These are phyloP conservation scores for Phataginus tricuspis DNA, from an alignment of 2,797 vertebrate species.

Conservation along the genomic window DNA sequence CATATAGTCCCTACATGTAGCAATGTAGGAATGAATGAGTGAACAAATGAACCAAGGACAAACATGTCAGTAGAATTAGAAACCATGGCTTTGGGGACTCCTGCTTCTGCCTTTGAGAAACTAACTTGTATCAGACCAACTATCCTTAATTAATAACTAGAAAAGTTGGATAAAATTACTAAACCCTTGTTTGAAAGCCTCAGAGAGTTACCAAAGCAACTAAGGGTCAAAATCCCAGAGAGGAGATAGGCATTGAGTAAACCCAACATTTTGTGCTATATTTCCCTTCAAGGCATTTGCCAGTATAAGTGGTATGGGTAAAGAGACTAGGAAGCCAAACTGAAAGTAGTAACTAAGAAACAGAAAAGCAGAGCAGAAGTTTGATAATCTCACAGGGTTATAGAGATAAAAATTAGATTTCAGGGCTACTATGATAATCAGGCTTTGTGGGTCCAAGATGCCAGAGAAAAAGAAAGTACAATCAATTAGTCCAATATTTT, in stretches of 20 bases:
- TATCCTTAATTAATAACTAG: background rate
- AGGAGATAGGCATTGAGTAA: background rate
- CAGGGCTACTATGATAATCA: slow-evolving; percentile 2
- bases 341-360: slow-evolving; percentile 38
- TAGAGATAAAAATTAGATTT: background rate
- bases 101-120: slow-evolving; percentile 13
- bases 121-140: background rate
- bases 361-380: background rate
- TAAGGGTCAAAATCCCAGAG: background rate
- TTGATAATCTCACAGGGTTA: background rate
- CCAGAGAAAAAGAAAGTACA: slow-evolving; percentile 15
- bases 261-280: background rate
- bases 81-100: slow-evolving; percentile 1
- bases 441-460: background rate
- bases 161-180: slow-evolving; percentile 29
- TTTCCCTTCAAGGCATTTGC: slow-evolving; percentile 22
- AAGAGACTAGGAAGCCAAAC: background rate
- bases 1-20: background rate
- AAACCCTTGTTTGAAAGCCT: slow-evolving; percentile 21
- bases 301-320: background rate
- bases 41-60: slow-evolving; percentile 6
- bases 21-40: background rate
- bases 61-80: background rate
- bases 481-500: slow-evolving; percentile 46
- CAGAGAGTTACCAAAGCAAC: background rate